A percentile compares a stretch with the other conserved stretches of the same genome.
Evolutionary conservation across 2,888 invertebrate genomes (phyloP).

Genomic region (Monochamus alternatus): DNA sequence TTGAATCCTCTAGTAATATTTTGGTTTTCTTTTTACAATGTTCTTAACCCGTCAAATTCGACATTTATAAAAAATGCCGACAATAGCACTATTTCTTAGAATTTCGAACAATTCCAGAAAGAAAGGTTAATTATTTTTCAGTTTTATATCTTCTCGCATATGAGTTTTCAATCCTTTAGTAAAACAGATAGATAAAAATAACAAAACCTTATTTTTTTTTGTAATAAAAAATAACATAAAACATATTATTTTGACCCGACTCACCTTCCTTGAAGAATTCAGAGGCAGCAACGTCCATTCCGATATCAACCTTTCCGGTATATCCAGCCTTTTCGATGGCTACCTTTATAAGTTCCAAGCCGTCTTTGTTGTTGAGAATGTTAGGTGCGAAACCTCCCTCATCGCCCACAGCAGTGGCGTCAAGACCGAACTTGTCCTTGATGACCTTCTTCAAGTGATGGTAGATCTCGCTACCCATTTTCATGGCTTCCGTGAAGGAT

Average conservation of each 20-base stretch:
- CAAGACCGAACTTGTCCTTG: slow-evolving; percentile 95
- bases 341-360: slow-evolving; percentile 86
- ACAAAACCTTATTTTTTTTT: too few relatives aligned
- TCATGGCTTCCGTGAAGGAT: slow-evolving; percentile 97
- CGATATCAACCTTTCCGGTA: slow-evolving; percentile 96
- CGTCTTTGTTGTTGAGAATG: slow-evolving; percentile 97
- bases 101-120: too few relatives aligned
- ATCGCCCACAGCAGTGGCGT: slow-evolving; percentile 98
- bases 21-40: too few relatives aligned
- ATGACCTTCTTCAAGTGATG: slow-evolving; percentile 98
- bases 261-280: slow-evolving; percentile 90
- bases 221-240: too few relatives aligned
- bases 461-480: slow-evolving; percentile 97
- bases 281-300: slow-evolving; percentile 99
- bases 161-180: too few relatives aligned
- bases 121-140: too few relatives aligned
- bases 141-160: too few relatives aligned
- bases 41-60: too few relatives aligned
- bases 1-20: too few relatives aligned
- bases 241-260: not conserved
- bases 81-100: too few relatives aligned
- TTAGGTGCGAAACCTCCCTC: slow-evolving; percentile 99
- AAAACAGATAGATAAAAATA: too few relatives aligned
- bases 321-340: slow-evolving; percentile 97
- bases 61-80: too few relatives aligned